Base-by-base conservation (phyloP, 2,797 vertebrate genomes). In the Pelochelys cantorii region DNA sequence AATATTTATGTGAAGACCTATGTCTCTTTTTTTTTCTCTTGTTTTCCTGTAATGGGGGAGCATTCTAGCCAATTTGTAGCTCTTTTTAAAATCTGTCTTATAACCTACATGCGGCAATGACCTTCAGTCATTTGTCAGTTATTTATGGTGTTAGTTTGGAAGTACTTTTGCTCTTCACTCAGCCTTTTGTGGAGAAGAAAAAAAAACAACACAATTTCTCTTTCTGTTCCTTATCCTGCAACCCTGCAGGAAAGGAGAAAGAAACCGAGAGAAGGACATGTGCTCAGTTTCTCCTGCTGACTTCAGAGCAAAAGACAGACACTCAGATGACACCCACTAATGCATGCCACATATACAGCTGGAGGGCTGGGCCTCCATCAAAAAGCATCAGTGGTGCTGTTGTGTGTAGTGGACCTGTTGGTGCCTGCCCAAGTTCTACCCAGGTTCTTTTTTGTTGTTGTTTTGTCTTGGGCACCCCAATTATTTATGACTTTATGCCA, bases 311-410 rank as follows among this genome's bases (percentile, higher is more conserved):
- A 81, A 68, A 62, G n/a, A n/a, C 2, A 42, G 18, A 29, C 2
- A 9, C 5, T 12, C 8, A 8, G 31, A n/a, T 2, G 65, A 62
- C 31, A 48, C n/a, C 84, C 55, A 0, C 13, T 77, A 27, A 77
- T 15, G 42, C 42, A 48, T 25, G 37, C 68, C 68, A 71, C 17
- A 12, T 20, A 52, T 1, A 5, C 83, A 52, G 81, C n/a, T 3
- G 4, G 8, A 12, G 11, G 4, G 1, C 11, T 53, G n/a, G 2
- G 2, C 15, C 20, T 53, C 5, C 14, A 2, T 13, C 20, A 13
- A 29, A 59, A 71, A 18, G 57, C 56, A 54, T 31, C 27, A 20
- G 29, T 2, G 2, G 29, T 42, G 37, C 37, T 20, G 4, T 10
- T 18, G 56, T 81, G 54, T 0, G 1, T 0, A 1, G 56, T 82